A percentile compares a stretch with the other conserved stretches of the same genome.
phyloP scores from a whole-genome alignment of 2,113 vertebrate species.

The Lagopus leucura region DNA sequence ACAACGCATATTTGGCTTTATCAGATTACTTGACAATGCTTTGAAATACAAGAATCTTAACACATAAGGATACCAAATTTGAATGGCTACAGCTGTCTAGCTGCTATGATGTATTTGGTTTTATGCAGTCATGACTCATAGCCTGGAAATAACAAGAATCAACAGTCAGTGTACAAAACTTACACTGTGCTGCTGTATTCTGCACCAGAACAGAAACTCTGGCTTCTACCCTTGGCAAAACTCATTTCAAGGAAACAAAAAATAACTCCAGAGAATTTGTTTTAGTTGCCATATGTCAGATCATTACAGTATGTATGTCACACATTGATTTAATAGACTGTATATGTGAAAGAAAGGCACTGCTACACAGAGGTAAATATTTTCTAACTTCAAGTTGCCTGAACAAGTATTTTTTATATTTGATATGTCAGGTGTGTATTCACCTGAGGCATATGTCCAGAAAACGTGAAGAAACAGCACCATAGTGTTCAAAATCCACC shows the following conservation, averaged over 20 bases:
- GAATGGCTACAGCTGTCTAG: neutral
- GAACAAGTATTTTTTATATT: neutral
- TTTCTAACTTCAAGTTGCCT: neutral
- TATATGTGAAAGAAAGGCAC: neutral
- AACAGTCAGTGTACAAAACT: neutral
- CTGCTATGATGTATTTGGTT: neutral
- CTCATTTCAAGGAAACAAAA: neutral
- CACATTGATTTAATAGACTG: neutral
- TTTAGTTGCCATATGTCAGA: neutral
- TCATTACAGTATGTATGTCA: neutral
- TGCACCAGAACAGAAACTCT: neutral
- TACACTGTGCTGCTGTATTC: neutral
- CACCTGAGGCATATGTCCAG: neutral
- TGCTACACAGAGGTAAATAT: neutral
- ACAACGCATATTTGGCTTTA: neutral
- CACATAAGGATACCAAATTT: neutral
- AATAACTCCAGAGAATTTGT: neutral
- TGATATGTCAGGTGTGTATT: neutral
- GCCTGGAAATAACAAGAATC: neutral
- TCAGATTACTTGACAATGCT: neutral
- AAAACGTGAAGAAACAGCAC: neutral
- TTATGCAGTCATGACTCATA: neutral
- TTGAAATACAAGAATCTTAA: neutral
- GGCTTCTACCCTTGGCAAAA: neutral
- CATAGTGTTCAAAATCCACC: conserved; percentile 1